phyloP scores from a whole-genome alignment of 2,888 invertebrate genomes.

The Stenoptilia bipunctidactyla region DNA sequence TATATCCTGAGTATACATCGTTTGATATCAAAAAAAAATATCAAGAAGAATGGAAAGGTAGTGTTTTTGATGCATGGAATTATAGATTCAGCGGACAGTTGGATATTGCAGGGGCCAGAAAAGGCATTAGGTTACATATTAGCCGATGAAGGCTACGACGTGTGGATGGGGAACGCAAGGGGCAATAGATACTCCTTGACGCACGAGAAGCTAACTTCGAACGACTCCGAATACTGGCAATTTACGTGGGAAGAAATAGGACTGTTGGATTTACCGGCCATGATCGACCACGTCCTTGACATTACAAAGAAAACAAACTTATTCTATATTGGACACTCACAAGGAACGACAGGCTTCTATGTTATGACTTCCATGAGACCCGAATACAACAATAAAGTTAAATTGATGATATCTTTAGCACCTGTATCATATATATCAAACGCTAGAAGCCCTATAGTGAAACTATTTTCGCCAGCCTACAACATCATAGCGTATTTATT shows the following conservation, averaged over 20 bases:
- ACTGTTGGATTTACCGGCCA: constrained; percentile 77
- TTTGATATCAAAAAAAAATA: constrained; percentile 22
- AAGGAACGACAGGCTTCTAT: constrained; percentile 73
- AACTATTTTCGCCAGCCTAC: constrained; percentile 29
- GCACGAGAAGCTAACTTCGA: constrained; percentile 44
- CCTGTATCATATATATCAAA: constrained; percentile 69
- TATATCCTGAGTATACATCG: constrained; percentile 41
- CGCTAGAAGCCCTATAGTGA: constrained; percentile 42
- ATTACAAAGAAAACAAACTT: constrained; percentile 61
- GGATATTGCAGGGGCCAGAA: constrained; percentile 76
- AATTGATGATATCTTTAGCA: constrained; percentile 66
- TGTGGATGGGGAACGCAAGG: constrained; percentile 88
- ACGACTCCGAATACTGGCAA: constrained; percentile 35
- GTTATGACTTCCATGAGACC: constrained; percentile 66
- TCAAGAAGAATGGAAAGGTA: constrained; percentile 28
- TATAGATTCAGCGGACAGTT: constrained; percentile 78
- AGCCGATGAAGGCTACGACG: constrained; percentile 76
- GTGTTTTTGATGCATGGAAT: constrained; percentile 86
- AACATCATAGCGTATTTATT: constrained; percentile 24
- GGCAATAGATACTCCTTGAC: constrained; percentile 79
- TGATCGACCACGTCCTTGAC: constrained; percentile 73
- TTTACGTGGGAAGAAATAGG: constrained; percentile 83
- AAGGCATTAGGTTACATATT: constrained; percentile 74
- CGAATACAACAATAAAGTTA: constrained; percentile 69
- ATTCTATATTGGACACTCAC: constrained; percentile 79